Base-by-base conservation (phyloP, 2,888 invertebrate species). In the Pogonocherus hispidulus region DNA sequence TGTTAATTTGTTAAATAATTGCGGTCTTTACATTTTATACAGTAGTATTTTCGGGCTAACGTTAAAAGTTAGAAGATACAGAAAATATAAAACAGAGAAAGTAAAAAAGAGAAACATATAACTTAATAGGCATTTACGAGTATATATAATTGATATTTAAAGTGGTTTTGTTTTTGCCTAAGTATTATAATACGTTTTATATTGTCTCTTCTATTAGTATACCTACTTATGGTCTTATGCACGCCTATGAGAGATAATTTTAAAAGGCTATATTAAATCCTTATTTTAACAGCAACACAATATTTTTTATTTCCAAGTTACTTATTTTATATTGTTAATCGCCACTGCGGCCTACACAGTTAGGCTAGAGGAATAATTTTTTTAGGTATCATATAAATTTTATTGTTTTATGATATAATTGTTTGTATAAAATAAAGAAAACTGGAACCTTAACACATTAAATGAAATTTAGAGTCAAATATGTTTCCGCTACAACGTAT, bases 311-410 rank as follows among this genome's bases (percentile, higher is more conserved):
- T 44, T 46, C 6, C 27, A 57, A 41, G 22, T 27, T 3, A 44
- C 4, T 23, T 47, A 57, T 59, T 59, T 59, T 59, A 59, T 22
- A 22, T 23, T 18, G 20, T 11, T 57, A 14, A 41, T 57, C 59
- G 35, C 59, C 47, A 59, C 59, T 27, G 59, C n/a, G 6, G 23
- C 32, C 47, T 57, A 35, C 44, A n/a, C 18, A 27, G 47, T 59
- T 59, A 32, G 27, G 44, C 44, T 27, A 46, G 14, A 35, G 46
- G 8, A 41, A 59, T 47, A 47, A 47, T 59, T 59, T 47, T 59
- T 59, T 57, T 44, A 59, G 32, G 47, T 8, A 27, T 47, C 47
- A 16, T 41, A 59, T 59, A 59, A 59, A 59, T 47, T 59, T 47
- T 32, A 59, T 59, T 59, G 59, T 59, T 47, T 57, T 59, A 59